Conservation (phyloP, 64 coral and sea anemone genomes). For the Pocillopora damicornis region DNA sequence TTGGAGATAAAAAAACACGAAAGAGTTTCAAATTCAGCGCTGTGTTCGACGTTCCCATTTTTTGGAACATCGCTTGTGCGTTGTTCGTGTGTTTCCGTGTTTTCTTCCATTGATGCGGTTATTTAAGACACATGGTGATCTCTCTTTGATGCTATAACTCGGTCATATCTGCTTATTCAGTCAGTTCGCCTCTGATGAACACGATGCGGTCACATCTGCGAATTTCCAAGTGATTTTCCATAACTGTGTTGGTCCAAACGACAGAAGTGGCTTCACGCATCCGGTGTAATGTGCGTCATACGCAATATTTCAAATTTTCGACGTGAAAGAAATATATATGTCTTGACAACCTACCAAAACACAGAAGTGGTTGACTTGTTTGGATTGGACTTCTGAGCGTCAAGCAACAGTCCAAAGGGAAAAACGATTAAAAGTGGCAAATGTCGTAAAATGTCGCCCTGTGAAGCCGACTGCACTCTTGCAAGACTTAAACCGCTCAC, state of each 20-base stretch:
- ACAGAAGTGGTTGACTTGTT: background rate
- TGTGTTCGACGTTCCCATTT: background rate
- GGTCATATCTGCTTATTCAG: background rate
- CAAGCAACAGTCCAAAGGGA: background rate
- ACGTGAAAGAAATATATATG: background rate
- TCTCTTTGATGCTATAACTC: background rate
- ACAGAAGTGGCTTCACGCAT: background rate
- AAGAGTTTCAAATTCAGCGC: constrained; percentile 52
- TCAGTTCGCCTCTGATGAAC: background rate
- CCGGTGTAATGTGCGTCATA: background rate
- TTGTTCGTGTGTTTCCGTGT: background rate
- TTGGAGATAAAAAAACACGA: constrained; percentile 76
- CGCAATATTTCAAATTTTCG: background rate
- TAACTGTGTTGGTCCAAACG: too few species aligned
- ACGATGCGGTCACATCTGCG: background rate
- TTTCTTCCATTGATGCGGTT: background rate
- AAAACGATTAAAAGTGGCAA: background rate
- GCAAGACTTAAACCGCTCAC: background rate
- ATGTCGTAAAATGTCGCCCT: background rate
- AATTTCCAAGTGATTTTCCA: background rate
- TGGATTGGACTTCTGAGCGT: background rate
- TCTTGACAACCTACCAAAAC: background rate
- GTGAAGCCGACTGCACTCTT: background rate
- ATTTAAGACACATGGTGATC: background rate
- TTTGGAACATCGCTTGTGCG: background rate